phyloP scores from a whole-genome alignment of 2,113 vertebrate genomes.

The Butorides virescens region DNA sequence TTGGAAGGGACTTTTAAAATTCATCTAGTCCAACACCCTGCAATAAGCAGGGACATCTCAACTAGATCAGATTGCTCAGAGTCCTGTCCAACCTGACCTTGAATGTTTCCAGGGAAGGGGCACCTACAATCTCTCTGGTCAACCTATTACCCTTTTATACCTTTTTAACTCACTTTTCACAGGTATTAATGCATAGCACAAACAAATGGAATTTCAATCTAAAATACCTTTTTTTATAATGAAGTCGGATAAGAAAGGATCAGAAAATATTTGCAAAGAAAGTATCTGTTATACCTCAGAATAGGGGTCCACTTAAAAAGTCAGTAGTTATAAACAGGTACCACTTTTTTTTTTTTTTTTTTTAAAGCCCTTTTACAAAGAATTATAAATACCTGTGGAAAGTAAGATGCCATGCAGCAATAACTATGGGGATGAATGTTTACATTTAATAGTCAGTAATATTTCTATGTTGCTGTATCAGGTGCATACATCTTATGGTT shows the following conservation, averaged over 20 bases:
- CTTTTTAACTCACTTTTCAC: not conserved
- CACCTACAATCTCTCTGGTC: not conserved
- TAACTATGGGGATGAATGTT: not conserved
- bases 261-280: not conserved
- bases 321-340: not conserved
- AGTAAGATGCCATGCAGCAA: not conserved
- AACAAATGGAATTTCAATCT: not conserved
- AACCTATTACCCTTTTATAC: not conserved
- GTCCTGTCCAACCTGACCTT: not conserved
- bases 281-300: not conserved
- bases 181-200: not conserved
- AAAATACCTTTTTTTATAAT: not conserved
- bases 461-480: not conserved
- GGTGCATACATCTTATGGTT: not conserved
- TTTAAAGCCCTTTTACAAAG: not conserved
- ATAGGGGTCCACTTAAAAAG: not conserved
- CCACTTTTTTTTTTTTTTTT: not conserved
- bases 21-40: rapidly evolving
- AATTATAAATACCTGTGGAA: not conserved
- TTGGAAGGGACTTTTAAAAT: not conserved
- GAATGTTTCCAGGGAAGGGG: not conserved
- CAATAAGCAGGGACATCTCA: not conserved
- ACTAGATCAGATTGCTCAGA: not conserved
- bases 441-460: not conserved
- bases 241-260: not conserved